phyloP scores from a whole-genome alignment of 1,140 invertebrate species.

The Cylas formicarius region DNA sequence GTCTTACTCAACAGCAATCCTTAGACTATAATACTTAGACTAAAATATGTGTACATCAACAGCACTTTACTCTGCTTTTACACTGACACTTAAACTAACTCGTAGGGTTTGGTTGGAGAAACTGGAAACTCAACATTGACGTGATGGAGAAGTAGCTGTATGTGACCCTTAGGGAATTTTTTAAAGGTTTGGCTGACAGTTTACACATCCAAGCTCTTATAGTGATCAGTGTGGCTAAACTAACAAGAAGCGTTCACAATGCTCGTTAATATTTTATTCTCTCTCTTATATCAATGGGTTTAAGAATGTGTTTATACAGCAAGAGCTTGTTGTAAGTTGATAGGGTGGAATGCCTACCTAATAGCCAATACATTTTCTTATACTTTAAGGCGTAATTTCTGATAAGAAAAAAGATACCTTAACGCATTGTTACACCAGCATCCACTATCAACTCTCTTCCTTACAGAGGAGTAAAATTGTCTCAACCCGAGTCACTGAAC shows the following conservation, averaged over 20 bases:
- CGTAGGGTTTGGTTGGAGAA: slow-evolving; percentile 1
- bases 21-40: no score
- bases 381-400: no score
- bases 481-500: no score
- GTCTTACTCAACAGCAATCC: no score
- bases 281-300: slow-evolving; percentile 28
- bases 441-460: no score
- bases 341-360: slow-evolving; percentile 10
- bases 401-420: no score
- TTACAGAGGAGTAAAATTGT: no score
- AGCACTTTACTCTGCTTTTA: no score
- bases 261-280: slow-evolving; percentile 30
- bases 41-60: no score
- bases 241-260: slow-evolving; percentile 20
- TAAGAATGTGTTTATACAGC: slow-evolving; percentile 31
- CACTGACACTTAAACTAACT: slow-evolving; percentile 1
- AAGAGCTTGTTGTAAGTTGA: slow-evolving; percentile 27
- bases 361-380: slow-evolving; percentile 11
- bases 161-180: slow-evolving; percentile 3
- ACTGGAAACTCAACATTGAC: slow-evolving; percentile 1
- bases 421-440: no score
- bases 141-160: background rate
- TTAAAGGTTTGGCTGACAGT: slow-evolving; percentile 1
- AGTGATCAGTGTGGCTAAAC: slow-evolving; percentile 11
- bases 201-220: slow-evolving; percentile 12